Conservation (phyloP, 2,113 vertebrate species). For the Cariama cristata region DNA sequence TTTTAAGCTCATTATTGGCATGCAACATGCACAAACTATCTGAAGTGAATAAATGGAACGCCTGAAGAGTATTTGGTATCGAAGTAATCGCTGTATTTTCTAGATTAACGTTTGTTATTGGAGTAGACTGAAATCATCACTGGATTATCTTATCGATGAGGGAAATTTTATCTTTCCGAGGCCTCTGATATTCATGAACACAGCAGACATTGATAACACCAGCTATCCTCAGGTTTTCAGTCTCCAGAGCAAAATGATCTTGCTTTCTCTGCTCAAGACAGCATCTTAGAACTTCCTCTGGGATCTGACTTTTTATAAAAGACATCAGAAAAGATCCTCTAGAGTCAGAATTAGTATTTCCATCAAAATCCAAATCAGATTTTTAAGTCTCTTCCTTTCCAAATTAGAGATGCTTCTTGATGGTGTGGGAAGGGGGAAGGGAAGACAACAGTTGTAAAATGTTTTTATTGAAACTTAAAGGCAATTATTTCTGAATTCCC, state of each 20-base stretch:
- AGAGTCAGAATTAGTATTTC: background rate
- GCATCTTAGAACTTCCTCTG: background rate
- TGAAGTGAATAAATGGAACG: background rate
- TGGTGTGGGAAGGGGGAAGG: background rate
- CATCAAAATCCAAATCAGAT: background rate
- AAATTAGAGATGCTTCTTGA: background rate
- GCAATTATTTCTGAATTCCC: conserved; percentile 43
- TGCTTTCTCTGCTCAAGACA: background rate
- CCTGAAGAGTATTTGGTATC: background rate
- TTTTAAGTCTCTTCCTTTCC: background rate
- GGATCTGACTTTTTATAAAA: background rate
- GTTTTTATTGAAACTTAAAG: conserved; percentile 13
- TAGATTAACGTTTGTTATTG: background rate
- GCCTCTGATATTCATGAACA: background rate
- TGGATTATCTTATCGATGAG: background rate
- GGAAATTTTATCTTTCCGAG: conserved; percentile 24
- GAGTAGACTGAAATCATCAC: background rate
- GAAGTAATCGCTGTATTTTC: background rate
- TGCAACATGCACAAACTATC: rapidly evolving
- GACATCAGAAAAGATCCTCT: background rate
- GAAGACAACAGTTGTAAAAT: background rate
- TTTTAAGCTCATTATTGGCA: background rate
- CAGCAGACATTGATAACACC: background rate
- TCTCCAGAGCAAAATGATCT: conserved; percentile 33
- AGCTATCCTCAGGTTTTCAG: background rate